A percentile compares a stretch with the other conserved stretches of the same genome.
Evolutionary conservation across 1,140 invertebrate genomes (phyloP).

Genomic region (Maniola jurtina): DNA sequence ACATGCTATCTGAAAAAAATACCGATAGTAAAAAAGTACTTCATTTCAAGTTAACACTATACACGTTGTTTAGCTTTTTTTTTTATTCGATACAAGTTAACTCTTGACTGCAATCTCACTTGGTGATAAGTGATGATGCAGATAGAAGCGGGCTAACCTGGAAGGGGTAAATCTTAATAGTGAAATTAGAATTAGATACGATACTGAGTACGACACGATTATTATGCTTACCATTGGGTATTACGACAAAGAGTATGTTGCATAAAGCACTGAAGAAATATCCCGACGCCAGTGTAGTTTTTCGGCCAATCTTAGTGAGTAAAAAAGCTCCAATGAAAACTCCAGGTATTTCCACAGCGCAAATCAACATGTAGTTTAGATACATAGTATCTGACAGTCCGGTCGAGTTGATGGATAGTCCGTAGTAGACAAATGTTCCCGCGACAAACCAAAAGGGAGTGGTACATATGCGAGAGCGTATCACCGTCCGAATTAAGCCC

Average conservation of each 20-base stretch:
- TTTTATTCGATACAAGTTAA: too few relatives aligned
- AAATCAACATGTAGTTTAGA: conserved; percentile 83
- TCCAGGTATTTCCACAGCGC: conserved; percentile 84
- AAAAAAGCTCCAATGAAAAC: conserved; percentile 81
- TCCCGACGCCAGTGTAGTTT: conserved; percentile 76
- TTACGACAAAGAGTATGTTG: conserved; percentile 58
- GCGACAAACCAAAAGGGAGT: conserved; percentile 86
- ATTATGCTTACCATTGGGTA: conserved; percentile 47
- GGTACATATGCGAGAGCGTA: conserved; percentile 81
- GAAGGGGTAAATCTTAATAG: too few relatives aligned
- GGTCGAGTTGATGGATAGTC: conserved; percentile 87
- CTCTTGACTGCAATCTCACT: too few relatives aligned
- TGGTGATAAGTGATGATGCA: too few relatives aligned
- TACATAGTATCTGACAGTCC: conserved; percentile 85
- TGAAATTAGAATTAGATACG: too few relatives aligned
- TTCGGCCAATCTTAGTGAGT: conserved; percentile 82
- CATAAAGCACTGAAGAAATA: conserved; percentile 81
- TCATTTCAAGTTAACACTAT: too few relatives aligned
- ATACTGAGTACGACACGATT: too few relatives aligned
- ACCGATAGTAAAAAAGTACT: too few relatives aligned
- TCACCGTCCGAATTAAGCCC: conserved; percentile 71
- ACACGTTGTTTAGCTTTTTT: too few relatives aligned
- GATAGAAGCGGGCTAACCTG: too few relatives aligned
- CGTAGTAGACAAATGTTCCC: conserved; percentile 87
- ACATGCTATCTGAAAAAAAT: conserved; percentile 32